A percentile compares a stretch with the other conserved stretches of the same genome.
These are phyloP conservation scores for Plodia interpunctella DNA, from an alignment of 1,140 invertebrate species.

Conservation along the genomic window DNA sequence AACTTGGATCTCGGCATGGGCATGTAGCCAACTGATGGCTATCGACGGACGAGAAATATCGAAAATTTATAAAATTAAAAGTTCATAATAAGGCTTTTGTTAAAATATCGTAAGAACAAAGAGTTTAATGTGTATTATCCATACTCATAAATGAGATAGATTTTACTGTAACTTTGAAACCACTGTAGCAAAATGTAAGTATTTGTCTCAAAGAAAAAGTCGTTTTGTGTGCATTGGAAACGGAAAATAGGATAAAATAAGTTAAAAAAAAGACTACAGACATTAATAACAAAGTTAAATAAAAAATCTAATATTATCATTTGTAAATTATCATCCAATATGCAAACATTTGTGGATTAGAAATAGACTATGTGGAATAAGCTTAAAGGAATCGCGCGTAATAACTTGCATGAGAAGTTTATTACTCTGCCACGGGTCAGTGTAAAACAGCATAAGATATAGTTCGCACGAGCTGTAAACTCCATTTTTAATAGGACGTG, in stretches of 20 bases:
- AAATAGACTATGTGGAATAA: too few species aligned
- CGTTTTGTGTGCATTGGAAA: too few species aligned
- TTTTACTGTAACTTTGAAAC: too few species aligned
- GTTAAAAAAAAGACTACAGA: too few species aligned
- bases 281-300: not conserved
- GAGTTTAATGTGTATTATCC: too few species aligned
- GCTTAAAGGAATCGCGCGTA: not conserved
- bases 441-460: conserved; percentile 16
- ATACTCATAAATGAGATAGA: too few species aligned
- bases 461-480: conserved; percentile 18
- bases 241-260: too few species aligned
- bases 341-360: too few species aligned
- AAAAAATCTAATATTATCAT: not conserved
- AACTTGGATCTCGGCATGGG: not conserved
- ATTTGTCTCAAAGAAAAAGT: too few species aligned
- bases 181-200: too few species aligned
- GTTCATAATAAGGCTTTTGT: not conserved
- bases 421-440: not conserved
- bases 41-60: not conserved
- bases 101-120: too few species aligned
- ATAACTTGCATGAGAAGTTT: not conserved
- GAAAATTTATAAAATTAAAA: not conserved
- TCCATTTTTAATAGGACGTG: conserved; percentile 21
- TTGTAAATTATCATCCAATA: too few species aligned
- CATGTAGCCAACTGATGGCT: conserved; percentile 1